Evolutionary conservation across 2,888 invertebrate species (phyloP).

Genomic region (Amorpha juglandis): DNA sequence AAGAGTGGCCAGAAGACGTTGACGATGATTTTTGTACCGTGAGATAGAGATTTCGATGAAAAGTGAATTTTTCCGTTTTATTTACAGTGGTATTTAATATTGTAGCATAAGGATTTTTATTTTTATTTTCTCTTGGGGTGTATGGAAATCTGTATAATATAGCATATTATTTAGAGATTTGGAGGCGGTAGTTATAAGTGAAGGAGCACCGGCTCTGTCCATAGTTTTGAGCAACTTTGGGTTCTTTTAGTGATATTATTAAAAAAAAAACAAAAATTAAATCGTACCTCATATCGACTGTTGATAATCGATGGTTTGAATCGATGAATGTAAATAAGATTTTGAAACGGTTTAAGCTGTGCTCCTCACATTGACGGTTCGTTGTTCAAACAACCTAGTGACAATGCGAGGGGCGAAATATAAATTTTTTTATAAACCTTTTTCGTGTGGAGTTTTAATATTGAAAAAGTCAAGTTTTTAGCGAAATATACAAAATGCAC

Average conservation of each 20-base stretch:
- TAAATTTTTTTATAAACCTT: conserved; percentile 28
- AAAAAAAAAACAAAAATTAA: conserved; percentile 38
- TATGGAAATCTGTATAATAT: conserved; percentile 82
- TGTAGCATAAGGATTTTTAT: conserved; percentile 45
- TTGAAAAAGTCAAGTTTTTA: conserved; percentile 40
- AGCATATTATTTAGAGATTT: conserved; percentile 73
- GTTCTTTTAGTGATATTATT: conserved; percentile 64
- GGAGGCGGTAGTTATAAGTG: conserved; percentile 64
- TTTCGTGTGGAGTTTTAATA: conserved; percentile 31
- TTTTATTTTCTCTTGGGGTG: conserved; percentile 72
- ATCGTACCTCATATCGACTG: conserved; percentile 33
- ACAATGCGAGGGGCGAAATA: conserved; percentile 16
- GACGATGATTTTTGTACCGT: conserved; percentile 62
- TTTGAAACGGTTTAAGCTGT: conserved; percentile 19
- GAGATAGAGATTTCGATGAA: conserved; percentile 51
- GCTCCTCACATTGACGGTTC: background rate
- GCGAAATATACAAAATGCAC: conserved; percentile 53
- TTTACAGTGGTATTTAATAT: conserved; percentile 62
- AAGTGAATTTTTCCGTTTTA: conserved; percentile 46
- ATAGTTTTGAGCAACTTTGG: conserved; percentile 65
- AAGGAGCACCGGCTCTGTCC: conserved; percentile 62
- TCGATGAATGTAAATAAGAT: conserved; percentile 30
- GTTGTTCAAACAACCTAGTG: background rate
- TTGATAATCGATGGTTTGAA: conserved; percentile 63
- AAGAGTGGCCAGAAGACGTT: background rate